phyloP scores from a whole-genome alignment of 2,113 vertebrate species.

The Protobothrops mucrosquamatus region DNA sequence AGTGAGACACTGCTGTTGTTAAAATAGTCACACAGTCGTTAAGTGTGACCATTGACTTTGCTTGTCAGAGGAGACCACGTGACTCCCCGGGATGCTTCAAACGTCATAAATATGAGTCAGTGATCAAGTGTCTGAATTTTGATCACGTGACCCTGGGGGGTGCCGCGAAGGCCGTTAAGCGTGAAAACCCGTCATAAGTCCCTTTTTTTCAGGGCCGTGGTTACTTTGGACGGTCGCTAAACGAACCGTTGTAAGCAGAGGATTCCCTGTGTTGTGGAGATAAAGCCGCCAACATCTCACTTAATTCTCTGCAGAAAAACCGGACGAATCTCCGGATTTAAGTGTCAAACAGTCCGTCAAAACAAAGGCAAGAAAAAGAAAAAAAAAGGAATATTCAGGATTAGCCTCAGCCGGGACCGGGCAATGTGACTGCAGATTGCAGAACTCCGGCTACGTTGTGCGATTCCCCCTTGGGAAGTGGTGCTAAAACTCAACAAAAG shows the following conservation, averaged over 20 bases:
- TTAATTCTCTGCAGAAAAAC: background rate
- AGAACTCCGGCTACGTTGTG: background rate
- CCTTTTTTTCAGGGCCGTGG: background rate
- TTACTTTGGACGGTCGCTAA: too few relatives aligned
- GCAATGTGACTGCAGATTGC: background rate
- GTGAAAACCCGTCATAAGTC: background rate
- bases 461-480: background rate
- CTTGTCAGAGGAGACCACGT: background rate
- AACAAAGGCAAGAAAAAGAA: background rate
- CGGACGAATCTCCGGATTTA: background rate
- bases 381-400: background rate
- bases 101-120: background rate
- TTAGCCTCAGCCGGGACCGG: background rate
- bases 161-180: too few relatives aligned
- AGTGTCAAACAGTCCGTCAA: background rate
- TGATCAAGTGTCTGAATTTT: background rate
- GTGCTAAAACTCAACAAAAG: background rate
- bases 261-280: background rate
- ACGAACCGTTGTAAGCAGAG: background rate
- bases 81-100: background rate
- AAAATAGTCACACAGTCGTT: background rate
- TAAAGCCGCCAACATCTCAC: too few relatives aligned
- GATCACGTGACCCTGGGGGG: background rate
- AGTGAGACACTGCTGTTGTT: background rate
- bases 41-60: background rate